Conservation (phyloP, 2,113 vertebrate species). For the Pyxicephalus adspersus region DNA sequence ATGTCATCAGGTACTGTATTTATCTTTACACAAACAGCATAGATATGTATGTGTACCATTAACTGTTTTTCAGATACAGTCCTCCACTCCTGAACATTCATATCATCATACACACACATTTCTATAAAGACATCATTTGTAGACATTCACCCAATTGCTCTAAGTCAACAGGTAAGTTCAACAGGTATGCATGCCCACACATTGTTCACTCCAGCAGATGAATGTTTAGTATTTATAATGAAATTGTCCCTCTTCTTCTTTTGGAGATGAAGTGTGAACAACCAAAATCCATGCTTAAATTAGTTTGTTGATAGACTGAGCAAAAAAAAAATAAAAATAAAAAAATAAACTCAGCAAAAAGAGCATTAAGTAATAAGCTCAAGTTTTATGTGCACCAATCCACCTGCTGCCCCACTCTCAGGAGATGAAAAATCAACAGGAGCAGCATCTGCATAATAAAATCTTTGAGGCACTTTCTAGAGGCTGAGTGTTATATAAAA, state of each 20-base stretch:
- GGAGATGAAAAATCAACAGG: constrained; percentile 39
- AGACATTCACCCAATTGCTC: neutral
- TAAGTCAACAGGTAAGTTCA: neutral
- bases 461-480: constrained; percentile 55
- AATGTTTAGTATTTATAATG: constrained; percentile 4
- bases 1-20: too few species aligned
- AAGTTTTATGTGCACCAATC: constrained; percentile 29
- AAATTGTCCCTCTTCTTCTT: constrained; percentile 12
- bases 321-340: too few species aligned
- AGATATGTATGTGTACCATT: neutral
- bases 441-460: constrained; percentile 49
- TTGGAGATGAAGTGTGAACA: constrained; percentile 42
- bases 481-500: constrained; percentile 21
- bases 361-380: neutral
- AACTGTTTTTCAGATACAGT: too few species aligned
- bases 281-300: constrained; percentile 33
- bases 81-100: neutral
- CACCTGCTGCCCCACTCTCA: constrained; percentile 31
- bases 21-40: constrained; percentile 26
- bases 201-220: constrained; percentile 27
- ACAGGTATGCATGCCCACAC: neutral
- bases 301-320: constrained; percentile 1
- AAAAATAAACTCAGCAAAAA: neutral
- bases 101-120: constrained; percentile 3
- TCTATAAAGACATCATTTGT: constrained; percentile 15